phyloP scores from a whole-genome alignment of 1,140 invertebrate species.

The Aphidius ervi region DNA sequence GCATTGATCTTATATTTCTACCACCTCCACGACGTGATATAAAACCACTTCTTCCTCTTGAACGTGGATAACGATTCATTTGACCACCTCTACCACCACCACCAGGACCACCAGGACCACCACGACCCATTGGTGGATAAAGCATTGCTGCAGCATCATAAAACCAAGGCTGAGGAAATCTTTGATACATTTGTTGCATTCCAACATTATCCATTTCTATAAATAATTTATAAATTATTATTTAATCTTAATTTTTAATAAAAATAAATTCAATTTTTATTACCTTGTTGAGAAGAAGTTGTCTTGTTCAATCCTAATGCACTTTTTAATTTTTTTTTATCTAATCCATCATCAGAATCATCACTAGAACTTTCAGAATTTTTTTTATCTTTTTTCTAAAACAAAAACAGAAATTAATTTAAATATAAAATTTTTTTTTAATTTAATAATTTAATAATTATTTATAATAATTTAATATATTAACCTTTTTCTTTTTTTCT shows the following conservation, averaged over 20 bases:
- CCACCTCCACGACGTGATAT: constrained; percentile 27
- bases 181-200: constrained; percentile 36
- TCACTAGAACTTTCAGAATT: constrained; percentile 31
- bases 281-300: constrained; percentile 33
- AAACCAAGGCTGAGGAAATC: constrained; percentile 45
- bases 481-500: constrained; percentile 44
- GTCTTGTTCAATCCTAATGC: constrained; percentile 30
- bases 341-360: constrained; percentile 29
- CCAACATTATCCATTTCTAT: constrained; percentile 25
- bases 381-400: constrained; percentile 43
- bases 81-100: constrained; percentile 14
- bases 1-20: constrained; percentile 24
- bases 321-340: constrained; percentile 43
- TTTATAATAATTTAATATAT: neutral
- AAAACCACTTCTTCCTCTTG: constrained; percentile 27
- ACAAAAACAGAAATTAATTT: constrained; percentile 8
- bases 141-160: constrained; percentile 40
- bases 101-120: constrained; percentile 7
- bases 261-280: constrained; percentile 10
- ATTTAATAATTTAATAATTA: neutral
- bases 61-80: constrained; percentile 30
- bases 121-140: constrained; percentile 34
- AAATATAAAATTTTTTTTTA: constrained; percentile 20
- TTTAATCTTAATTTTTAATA: neutral
- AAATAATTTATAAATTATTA: constrained; percentile 7